Conservation (phyloP, 1,140 invertebrate genomes). For the Euglossa dilemma region DNA sequence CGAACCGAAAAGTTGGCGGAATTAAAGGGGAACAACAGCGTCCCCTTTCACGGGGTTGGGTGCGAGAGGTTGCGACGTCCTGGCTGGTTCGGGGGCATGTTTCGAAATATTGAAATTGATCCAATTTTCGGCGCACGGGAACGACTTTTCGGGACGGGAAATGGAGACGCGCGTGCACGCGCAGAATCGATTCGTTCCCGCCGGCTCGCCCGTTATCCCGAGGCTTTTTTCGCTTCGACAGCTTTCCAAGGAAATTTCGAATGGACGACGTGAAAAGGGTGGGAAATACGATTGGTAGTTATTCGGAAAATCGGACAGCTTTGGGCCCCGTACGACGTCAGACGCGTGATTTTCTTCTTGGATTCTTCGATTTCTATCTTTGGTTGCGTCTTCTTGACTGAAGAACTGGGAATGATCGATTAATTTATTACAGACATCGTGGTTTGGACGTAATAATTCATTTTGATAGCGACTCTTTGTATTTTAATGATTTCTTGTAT, state of each 20-base stretch:
- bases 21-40: not conserved
- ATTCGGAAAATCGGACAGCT: not conserved
- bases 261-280: not conserved
- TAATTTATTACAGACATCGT: too few relatives aligned
- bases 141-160: not conserved
- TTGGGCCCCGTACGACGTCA: not conserved
- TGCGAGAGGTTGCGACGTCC: not conserved
- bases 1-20: not conserved
- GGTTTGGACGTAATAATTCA: too few relatives aligned
- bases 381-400: too few relatives aligned
- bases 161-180: not conserved
- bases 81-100: not conserved
- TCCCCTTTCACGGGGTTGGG: not conserved
- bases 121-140: constrained; percentile 13
- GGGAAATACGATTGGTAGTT: not conserved
- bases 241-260: constrained; percentile 11
- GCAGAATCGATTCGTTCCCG: constrained; percentile 15
- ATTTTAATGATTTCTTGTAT: too few relatives aligned
- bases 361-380: too few relatives aligned
- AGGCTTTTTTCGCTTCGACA: constrained; percentile 5
- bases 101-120: constrained; percentile 39
- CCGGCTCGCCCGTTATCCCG: not conserved
- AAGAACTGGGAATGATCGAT: too few relatives aligned
- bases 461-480: too few relatives aligned
- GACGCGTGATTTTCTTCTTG: not conserved